These are phyloP conservation scores for Anguilla marmorata DNA, from an alignment of 2,797 vertebrate species.

Conservation along the genomic window DNA sequence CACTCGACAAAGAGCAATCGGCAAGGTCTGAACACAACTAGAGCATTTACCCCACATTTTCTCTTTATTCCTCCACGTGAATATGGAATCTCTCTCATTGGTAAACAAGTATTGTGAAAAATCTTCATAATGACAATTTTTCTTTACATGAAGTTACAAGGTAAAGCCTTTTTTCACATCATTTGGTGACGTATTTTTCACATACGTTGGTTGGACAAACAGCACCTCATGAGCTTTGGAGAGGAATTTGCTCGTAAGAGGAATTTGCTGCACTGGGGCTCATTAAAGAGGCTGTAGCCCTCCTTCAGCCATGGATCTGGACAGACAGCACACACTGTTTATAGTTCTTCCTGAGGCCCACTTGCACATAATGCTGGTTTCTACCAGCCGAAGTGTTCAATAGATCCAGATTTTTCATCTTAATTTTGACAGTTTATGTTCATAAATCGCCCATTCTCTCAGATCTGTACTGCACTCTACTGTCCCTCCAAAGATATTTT, in stretches of 20 bases:
- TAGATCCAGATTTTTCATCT: constrained; percentile 33
- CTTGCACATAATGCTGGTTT: constrained; percentile 40
- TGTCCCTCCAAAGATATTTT: neutral
- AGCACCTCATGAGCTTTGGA: neutral
- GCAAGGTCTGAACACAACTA: neutral
- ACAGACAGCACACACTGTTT: constrained; percentile 32
- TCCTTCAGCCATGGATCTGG: neutral
- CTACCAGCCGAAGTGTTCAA: constrained; percentile 29
- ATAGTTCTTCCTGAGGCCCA: constrained; percentile 32
- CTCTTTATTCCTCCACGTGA: neutral
- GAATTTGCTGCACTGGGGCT: neutral
- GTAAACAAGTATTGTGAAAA: neutral
- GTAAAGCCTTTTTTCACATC: neutral
- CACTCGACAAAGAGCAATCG: constrained; percentile 28
- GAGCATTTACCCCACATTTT: neutral
- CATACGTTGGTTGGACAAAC: neutral
- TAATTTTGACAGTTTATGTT: neutral
- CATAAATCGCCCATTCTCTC: neutral
- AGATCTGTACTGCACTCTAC: neutral
- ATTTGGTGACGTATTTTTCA: neutral
- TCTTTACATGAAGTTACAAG: neutral
- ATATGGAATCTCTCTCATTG: neutral
- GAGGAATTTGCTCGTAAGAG: neutral
- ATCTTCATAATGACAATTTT: neutral
- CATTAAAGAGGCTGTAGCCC: neutral